These are phyloP conservation scores for Haliclona indistincta DNA, from an alignment of 37 sponge, comb jelly and placozoan species.

Conservation along the genomic window DNA sequence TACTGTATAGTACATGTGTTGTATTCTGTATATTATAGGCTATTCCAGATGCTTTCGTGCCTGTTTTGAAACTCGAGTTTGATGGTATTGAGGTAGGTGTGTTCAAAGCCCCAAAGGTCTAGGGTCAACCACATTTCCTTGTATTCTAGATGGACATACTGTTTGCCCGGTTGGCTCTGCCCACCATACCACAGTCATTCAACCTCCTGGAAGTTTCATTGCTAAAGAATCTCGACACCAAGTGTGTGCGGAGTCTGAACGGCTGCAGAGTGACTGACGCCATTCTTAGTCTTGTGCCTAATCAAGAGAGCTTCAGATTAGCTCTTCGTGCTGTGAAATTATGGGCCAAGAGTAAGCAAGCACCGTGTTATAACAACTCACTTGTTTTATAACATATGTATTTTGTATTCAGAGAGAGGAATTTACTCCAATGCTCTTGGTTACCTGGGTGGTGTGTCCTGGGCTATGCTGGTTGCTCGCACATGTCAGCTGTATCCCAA, in stretches of 20 bases:
- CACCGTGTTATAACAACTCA: background rate
- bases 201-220: conserved; percentile 81
- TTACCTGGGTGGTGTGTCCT: conserved; percentile 98
- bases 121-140: background rate
- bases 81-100: conserved; percentile 88
- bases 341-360: conserved; percentile 93
- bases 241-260: conserved; percentile 92
- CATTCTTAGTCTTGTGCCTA: conserved; percentile 95
- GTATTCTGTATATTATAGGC: conserved; percentile 42
- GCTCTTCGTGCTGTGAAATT: conserved; percentile 94
- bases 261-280: conserved; percentile 98
- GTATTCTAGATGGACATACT: conserved; percentile 87
- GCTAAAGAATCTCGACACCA: conserved; percentile 91
- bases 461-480: conserved; percentile 99
- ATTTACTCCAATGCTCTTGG: conserved; percentile 96
- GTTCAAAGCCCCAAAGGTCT: background rate
- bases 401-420: conserved; percentile 71
- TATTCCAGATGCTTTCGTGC: conserved; percentile 96
- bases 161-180: conserved; percentile 93
- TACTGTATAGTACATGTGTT: background rate
- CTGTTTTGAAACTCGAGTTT: conserved; percentile 96
- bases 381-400: background rate
- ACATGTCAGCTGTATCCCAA: conserved; percentile 98
- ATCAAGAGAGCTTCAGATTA: conserved; percentile 84
- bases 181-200: conserved; percentile 71